phyloP scores from a whole-genome alignment of 2,797 vertebrate genomes.

The Tapera naevia region DNA sequence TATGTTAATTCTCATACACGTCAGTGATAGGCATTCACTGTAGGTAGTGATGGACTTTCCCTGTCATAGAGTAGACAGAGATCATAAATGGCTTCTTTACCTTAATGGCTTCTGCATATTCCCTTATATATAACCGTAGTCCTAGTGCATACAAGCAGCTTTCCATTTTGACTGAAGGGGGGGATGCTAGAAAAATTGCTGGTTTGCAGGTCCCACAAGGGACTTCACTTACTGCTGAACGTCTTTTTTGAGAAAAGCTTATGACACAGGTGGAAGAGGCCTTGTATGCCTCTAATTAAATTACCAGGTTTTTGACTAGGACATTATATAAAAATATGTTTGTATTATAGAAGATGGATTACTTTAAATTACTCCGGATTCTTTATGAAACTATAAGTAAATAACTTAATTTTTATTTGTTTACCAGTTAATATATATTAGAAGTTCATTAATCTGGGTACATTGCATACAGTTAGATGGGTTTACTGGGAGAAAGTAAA shows the following conservation, averaged over 20 bases:
- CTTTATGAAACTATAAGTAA: not conserved
- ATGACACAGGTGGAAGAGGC: not conserved
- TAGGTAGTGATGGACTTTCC: not conserved
- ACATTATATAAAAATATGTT: not conserved
- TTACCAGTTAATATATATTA: not conserved
- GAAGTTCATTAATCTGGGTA: not conserved
- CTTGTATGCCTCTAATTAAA: not conserved
- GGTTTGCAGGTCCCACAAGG: not conserved
- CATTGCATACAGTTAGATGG: not conserved
- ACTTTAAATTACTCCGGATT: not conserved
- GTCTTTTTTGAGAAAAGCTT: not conserved
- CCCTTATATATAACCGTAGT: not conserved
- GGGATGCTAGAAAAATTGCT: not conserved
- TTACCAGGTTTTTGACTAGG: not conserved
- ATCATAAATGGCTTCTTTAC: not conserved
- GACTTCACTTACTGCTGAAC: not conserved
- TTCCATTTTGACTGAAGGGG: not conserved
- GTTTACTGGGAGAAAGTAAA: not conserved
- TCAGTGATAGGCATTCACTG: not conserved
- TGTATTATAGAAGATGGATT: not conserved
- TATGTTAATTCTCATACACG: not conserved
- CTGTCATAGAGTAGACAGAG: not conserved
- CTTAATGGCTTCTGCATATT: not conserved
- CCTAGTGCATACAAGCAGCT: not conserved
- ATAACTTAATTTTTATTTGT: not conserved